These are phyloP conservation scores for Drosophila micromelanica DNA, from an alignment of 1,140 invertebrate genomes.

Conservation along the genomic window DNA sequence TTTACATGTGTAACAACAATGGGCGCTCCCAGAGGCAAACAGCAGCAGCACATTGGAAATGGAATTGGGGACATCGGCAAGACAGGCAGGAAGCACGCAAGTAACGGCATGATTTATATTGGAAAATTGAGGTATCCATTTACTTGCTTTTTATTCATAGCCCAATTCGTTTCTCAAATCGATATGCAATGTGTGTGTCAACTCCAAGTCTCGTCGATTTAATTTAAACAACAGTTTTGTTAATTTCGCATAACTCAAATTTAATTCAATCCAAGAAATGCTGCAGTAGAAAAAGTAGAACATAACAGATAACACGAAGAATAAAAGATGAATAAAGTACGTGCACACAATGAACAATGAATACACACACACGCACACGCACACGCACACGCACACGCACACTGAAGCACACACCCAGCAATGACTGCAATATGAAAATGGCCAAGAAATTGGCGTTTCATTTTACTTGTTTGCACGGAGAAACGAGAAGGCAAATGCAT, in stretches of 20 bases:
- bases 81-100: slow-evolving; percentile 63
- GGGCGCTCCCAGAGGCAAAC: slow-evolving; percentile 20
- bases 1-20: slow-evolving; percentile 55
- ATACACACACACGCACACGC: slow-evolving; percentile 15
- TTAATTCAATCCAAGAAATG: slow-evolving; percentile 39
- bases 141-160: slow-evolving; percentile 37
- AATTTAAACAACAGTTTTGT: slow-evolving; percentile 54
- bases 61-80: slow-evolving; percentile 40
- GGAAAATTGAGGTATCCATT: slow-evolving; percentile 60
- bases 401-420: slow-evolving; percentile 6
- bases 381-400: background rate
- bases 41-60: slow-evolving; percentile 9
- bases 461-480: slow-evolving; percentile 39
- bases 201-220: slow-evolving; percentile 3
- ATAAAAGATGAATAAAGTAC: slow-evolving; percentile 61
- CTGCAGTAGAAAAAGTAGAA: slow-evolving; percentile 12
- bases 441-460: slow-evolving; percentile 56
- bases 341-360: slow-evolving; percentile 56
- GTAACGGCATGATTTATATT: slow-evolving; percentile 76
- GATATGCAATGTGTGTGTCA: slow-evolving; percentile 29
- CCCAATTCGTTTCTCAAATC: slow-evolving; percentile 47
- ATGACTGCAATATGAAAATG: slow-evolving; percentile 74
- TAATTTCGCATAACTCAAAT: slow-evolving; percentile 54
- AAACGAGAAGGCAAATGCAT: slow-evolving; percentile 39
- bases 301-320: slow-evolving; percentile 36